These are phyloP conservation scores for Pangasius mekongensis DNA, from an alignment of 2,797 vertebrate species.

Conservation along the genomic window DNA sequence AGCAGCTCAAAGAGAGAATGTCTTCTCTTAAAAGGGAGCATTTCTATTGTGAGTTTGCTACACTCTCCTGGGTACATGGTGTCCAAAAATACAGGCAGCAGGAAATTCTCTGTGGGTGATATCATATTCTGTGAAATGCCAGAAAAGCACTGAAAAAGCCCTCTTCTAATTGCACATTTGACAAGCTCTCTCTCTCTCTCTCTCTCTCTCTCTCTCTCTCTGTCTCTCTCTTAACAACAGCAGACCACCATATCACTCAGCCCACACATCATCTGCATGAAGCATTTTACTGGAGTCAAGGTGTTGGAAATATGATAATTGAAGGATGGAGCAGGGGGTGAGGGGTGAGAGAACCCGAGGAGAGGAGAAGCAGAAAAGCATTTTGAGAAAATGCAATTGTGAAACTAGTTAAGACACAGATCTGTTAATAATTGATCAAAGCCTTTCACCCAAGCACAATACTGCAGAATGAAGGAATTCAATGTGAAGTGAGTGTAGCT, in stretches of 20 bases:
- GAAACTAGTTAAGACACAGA: constrained; percentile 48
- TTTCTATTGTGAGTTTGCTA: constrained; percentile 50
- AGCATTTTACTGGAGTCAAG: constrained; percentile 54
- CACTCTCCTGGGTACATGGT: constrained; percentile 55
- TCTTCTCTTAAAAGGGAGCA: constrained; percentile 37
- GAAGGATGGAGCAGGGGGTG: constrained; percentile 9
- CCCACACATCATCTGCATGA: constrained; percentile 61
- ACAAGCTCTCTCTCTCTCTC: constrained; percentile 40
- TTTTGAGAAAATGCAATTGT: background rate
- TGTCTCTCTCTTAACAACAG: constrained; percentile 39
- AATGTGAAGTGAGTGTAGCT: background rate
- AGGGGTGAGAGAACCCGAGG: constrained; percentile 5
- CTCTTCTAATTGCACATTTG: constrained; percentile 56
- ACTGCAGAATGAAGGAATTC: constrained; percentile 8
- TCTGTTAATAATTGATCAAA: constrained; percentile 55
- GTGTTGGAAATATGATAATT: constrained; percentile 56
- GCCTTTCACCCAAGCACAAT: constrained; percentile 46
- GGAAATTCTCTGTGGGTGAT: constrained; percentile 59
- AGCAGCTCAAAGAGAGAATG: constrained; percentile 35
- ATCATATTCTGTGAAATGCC: constrained; percentile 60
- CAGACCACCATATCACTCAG: constrained; percentile 56
- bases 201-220: background rate
- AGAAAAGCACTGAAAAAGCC: constrained; percentile 54
- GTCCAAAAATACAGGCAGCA: constrained; percentile 61
- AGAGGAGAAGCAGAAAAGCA: constrained; percentile 8